Evolutionary conservation across 2,888 invertebrate species (phyloP).

Genomic region (Athripsodes cinereus): DNA sequence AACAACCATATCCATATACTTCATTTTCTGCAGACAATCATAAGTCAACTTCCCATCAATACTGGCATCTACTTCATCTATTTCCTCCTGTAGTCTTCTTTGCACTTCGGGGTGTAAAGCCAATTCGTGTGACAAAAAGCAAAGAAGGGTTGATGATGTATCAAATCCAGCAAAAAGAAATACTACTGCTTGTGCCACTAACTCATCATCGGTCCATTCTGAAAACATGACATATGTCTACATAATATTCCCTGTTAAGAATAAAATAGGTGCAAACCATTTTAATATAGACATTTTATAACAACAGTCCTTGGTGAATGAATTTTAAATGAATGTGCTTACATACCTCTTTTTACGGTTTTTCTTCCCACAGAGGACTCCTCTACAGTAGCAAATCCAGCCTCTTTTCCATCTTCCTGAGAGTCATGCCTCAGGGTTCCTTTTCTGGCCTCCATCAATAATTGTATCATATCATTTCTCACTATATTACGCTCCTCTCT

Average conservation of each 20-base stretch:
- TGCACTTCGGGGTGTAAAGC: neutral
- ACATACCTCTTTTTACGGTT: constrained; percentile 32
- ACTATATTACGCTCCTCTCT: constrained; percentile 37
- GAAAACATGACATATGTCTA: neutral
- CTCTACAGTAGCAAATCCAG: constrained; percentile 42
- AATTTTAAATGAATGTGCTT: neutral
- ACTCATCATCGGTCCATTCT: neutral
- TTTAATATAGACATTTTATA: neutral
- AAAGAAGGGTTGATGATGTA: neutral
- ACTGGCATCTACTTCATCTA: neutral
- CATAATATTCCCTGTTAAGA: neutral
- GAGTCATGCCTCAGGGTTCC: constrained; percentile 33
- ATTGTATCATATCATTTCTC: constrained; percentile 49
- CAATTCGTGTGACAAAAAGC: neutral
- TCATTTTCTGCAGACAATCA: neutral
- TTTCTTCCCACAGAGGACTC: constrained; percentile 38
- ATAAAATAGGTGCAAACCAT: neutral
- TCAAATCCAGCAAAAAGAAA: neutral
- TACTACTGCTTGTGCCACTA: neutral
- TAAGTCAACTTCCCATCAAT: neutral
- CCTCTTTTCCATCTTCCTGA: constrained; percentile 32
- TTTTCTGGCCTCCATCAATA: constrained; percentile 50
- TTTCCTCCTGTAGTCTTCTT: neutral
- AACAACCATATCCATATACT: constrained; percentile 2
- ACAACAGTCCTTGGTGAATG: too few relatives aligned